These are phyloP conservation scores for Ceratina japonica DNA, from an alignment of 1,140 invertebrate genomes.

Conservation along the genomic window DNA sequence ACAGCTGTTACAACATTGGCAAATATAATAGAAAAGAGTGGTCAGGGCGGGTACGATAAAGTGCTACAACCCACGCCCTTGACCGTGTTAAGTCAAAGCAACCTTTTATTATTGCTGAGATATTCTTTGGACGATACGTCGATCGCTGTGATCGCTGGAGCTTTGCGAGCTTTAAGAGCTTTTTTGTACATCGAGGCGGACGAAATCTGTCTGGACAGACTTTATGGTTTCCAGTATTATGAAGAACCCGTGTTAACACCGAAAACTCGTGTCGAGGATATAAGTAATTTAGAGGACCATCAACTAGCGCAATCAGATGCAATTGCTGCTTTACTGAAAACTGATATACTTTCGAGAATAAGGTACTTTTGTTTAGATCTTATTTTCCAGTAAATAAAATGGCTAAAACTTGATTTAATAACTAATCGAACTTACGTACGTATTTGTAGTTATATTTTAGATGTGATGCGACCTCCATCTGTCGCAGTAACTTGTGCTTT, in stretches of 20 bases:
- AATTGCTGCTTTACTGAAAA: conserved; percentile 86
- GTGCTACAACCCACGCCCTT: conserved; percentile 79
- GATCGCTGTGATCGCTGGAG: conserved; percentile 85
- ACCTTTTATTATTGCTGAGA: conserved; percentile 89
- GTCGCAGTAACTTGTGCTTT: conserved; percentile 84
- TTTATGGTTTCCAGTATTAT: conserved; percentile 83
- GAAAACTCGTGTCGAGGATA: conserved; percentile 84
- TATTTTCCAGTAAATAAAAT: not conserved
- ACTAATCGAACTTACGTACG: conserved; percentile 24
- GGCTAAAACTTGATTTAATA: conserved; percentile 7
- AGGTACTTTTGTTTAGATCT: conserved; percentile 76
- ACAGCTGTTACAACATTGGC: conserved; percentile 88
- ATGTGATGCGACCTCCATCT: conserved; percentile 82
- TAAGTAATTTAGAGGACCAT: conserved; percentile 88
- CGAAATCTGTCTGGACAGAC: conserved; percentile 86
- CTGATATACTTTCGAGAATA: conserved; percentile 87
- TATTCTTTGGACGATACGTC: conserved; percentile 92
- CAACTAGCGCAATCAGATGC: conserved; percentile 89
- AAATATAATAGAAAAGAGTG: conserved; percentile 88
- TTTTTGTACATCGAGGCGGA: conserved; percentile 88
- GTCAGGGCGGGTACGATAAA: conserved; percentile 87
- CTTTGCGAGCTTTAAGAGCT: conserved; percentile 86
- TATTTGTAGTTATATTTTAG: conserved; percentile 83
- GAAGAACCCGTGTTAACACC: conserved; percentile 76
- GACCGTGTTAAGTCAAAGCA: conserved; percentile 80